Evolutionary conservation across 2,888 invertebrate species (phyloP).

Genomic region (Aleiodes leptofemur): DNA sequence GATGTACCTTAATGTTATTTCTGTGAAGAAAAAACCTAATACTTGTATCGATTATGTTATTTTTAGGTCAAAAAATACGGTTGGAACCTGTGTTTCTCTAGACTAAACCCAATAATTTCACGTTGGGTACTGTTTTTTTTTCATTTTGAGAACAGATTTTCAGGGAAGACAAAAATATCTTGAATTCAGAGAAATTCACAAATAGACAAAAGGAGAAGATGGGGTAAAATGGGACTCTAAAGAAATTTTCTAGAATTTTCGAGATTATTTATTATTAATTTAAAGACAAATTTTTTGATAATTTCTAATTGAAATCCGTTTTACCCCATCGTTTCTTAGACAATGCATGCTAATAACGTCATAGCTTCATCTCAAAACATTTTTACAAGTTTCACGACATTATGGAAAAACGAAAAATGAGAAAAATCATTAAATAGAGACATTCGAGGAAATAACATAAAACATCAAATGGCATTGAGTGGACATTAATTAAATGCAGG

Average conservation of each 20-base stretch:
- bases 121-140: no score
- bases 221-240: no score
- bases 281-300: no score
- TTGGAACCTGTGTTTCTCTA: conserved; percentile 10
- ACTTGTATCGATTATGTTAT: background rate
- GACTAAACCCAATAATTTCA: background rate
- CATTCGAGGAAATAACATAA: conserved; percentile 3
- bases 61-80: background rate
- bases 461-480: conserved; percentile 8
- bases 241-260: no score
- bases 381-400: background rate
- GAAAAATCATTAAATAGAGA: background rate
- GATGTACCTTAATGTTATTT: conserved; percentile 6
- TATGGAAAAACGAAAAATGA: background rate
- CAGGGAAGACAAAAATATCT: no score
- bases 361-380: conserved; percentile 1
- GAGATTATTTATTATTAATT: no score
- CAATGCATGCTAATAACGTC: no score
- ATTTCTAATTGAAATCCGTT: no score
- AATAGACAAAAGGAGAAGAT: no score
- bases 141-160: no score
- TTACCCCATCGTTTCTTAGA: no score
- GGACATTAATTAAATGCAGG: conserved; percentile 4
- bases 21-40: background rate
- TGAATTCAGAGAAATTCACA: no score